Base-by-base conservation (phyloP, 2,113 vertebrate genomes). In the Pelodiscus sinensis region DNA sequence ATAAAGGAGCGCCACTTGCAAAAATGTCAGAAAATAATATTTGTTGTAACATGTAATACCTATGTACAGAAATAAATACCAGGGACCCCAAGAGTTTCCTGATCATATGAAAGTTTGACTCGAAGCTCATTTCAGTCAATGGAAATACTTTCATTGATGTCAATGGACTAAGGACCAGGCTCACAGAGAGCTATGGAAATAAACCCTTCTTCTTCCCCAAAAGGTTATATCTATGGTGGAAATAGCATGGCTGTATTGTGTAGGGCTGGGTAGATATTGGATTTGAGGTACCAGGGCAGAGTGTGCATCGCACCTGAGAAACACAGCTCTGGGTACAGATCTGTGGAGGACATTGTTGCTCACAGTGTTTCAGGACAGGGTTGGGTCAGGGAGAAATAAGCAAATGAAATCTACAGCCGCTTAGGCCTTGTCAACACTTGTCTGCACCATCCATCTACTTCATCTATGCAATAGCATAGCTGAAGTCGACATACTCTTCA, bases 71-170 rank as follows among this genome's bases (percentile, higher is more conserved):
- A 24, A 38, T 44, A 73, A 73, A 73, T 73, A 21, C 71, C 38
- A 38, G 35, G 35, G 71, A 11, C n/a, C 71, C 7, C 71, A 38
- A 38, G 35, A 73, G 9, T 44, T 73, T 21, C 19, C 21, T 73
- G 21, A 5, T 44, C 35, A 44, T 44, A 38, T 44, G 71, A 73
- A 29, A 11, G 31, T 87, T 44, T 44, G 44, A 44, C 44, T 8
- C n/a, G 50, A 68, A 15, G 24, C 11, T 54, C 14, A 21, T 55
- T 51, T 4, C 9, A 79, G 51, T 58, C n/a, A 62, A 0, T 1
- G 27, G 27, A 84, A 35, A 90, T 68, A 18, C 1, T 1, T 19
- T 9, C 27, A 12, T 44, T 54, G 77, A 52, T 65, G 24, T 18
- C 2, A 1, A 27, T 4, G 1, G 25, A 14, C 27, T 21, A 22